Base-by-base conservation (phyloP, 1,140 invertebrate genomes). In the Elymnias hypermnestra region DNA sequence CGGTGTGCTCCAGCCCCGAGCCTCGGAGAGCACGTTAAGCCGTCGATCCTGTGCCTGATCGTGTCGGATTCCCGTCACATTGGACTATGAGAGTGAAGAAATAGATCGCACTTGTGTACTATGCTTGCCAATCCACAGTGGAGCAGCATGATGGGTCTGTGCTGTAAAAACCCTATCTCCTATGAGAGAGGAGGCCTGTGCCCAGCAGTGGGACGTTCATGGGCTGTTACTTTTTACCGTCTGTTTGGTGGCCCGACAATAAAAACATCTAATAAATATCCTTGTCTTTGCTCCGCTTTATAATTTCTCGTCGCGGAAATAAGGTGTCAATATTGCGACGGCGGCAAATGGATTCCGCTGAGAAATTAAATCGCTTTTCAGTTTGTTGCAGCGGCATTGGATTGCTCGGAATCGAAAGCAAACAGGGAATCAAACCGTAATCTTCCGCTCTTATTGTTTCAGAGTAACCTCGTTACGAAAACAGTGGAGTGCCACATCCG, bases 391-490 rank as follows among this genome's bases (percentile, higher is more conserved):
- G 9, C 28, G 28, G 1, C 5, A 49, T 42, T 42, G 42, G 47
- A 41, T 49, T 42, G 39, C 39, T 49, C 37, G 39, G 38, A 49
- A 49, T 49, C 31, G 47, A 50, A 50, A 50, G 39, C 47, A 50
- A 50, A 50, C 47, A 42, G 31, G 17, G 36, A 38, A 38, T 38
- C 36, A 38, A 38, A 38, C 22, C 12, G 36, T 38, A 38, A 38
- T 38, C 21, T 22, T 23, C 28, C 28, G 28, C 22, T 36, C 14
- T 40, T 40, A 26, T 45, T 45, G 33, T 26, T 45, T 37, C 28
- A 19, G 15, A 31, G 8, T 31, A 31, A 12, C 2, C 28, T 31
- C 28, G n/a, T n/a, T n/a, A n/a, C n/a, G n/a, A n/a, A n/a, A n/a
- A n/a, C n/a, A n/a, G n/a, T n/a, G n/a, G n/a, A n/a, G n/a, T n/a